Conservation (phyloP, 2,797 vertebrate species). For the Arnoldichthys spilopterus region DNA sequence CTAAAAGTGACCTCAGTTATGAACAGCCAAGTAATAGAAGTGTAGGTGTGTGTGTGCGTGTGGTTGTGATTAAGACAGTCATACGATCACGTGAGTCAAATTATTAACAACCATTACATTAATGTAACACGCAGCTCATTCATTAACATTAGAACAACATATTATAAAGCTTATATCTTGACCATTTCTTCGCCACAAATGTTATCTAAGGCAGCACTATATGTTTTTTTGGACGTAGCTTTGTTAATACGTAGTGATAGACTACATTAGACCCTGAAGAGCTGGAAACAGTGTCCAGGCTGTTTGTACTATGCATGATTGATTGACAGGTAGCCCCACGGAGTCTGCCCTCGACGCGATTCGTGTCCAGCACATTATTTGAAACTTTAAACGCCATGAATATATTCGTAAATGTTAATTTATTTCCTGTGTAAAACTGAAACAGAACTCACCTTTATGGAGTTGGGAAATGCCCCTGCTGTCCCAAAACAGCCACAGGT, state of each 20-base stretch:
- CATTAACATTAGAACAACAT: neutral
- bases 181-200: no score
- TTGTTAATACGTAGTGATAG: no score
- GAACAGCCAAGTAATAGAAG: neutral
- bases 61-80: no score
- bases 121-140: no score
- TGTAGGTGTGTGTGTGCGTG: neutral
- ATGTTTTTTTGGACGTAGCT: no score
- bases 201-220: no score
- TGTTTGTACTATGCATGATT: neutral
- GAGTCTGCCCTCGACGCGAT: neutral
- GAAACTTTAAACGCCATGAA: neutral
- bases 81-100: no score
- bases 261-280: neutral
- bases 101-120: no score
- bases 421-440: neutral
- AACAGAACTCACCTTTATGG: slow-evolving; percentile 10
- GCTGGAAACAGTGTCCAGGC: neutral
- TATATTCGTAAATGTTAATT: neutral
- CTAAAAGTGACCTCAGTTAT: no score
- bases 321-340: neutral
- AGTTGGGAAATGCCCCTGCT: neutral
- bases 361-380: no score
- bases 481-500: slow-evolving; percentile 4
- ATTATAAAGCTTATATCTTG: no score